Evolutionary conservation across 37 sponge, comb jelly and placozoan genomes (phyloP).

Genomic region (Ephydatia muelleri): DNA sequence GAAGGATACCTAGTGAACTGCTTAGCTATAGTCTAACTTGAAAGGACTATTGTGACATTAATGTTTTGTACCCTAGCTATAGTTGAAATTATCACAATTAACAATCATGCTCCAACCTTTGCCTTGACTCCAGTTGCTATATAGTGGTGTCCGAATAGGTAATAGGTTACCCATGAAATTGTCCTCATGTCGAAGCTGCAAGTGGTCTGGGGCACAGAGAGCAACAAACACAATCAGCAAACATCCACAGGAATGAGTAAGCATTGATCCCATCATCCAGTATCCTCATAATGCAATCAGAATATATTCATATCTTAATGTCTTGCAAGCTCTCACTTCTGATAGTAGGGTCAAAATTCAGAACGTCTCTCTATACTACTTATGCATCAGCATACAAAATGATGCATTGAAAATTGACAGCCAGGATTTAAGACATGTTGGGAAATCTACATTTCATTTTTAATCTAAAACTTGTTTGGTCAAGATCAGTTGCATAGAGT

Average conservation of each 20-base stretch:
- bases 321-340: background rate
- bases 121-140: background rate
- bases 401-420: background rate
- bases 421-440: background rate
- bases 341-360: background rate
- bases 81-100: background rate
- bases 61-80: background rate
- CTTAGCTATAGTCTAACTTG: too few relatives aligned
- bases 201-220: slow-evolving; percentile 1
- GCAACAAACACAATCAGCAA: background rate
- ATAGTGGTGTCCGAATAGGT: background rate
- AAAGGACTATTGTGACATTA: background rate
- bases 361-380: background rate
- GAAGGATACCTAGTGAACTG: too few relatives aligned
- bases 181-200: background rate
- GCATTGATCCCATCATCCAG: slow-evolving; percentile 1
- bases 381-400: too few relatives aligned
- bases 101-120: background rate
- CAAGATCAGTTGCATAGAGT: background rate
- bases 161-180: slow-evolving; percentile 1
- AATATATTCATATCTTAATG: background rate
- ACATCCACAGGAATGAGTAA: background rate
- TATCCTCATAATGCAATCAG: background rate
- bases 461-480: background rate
- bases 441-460: slow-evolving; percentile 1